Percentiles rank a stretch among this genome's conserved stretches.
Conservation (phyloP, 1,140 invertebrate species). For the Hyles vespertilio region DNA sequence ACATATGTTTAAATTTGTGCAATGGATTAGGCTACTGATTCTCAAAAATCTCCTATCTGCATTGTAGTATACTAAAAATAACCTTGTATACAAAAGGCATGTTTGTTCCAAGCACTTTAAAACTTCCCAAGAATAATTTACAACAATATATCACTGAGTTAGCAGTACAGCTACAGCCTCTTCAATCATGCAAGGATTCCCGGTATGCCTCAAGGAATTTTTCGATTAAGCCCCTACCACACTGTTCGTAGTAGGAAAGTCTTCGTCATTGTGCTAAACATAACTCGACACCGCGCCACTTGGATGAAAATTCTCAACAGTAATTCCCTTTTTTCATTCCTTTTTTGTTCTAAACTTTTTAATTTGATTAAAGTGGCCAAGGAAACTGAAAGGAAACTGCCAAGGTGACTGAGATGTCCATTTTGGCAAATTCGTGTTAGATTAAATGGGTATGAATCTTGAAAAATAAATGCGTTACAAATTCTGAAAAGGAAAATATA, state of each 20-base stretch:
- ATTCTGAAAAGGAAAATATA: too few relatives aligned
- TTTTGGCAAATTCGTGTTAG: background rate
- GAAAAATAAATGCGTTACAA: too few relatives aligned
- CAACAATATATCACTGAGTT: too few relatives aligned
- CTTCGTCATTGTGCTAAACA: slow-evolving; percentile 25
- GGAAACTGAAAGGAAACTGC: slow-evolving; percentile 9
- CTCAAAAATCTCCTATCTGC: too few relatives aligned
- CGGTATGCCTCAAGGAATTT: slow-evolving; percentile 31
- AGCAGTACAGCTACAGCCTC: slow-evolving; percentile 8
- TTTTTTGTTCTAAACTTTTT: slow-evolving; percentile 16
- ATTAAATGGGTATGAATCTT: too few relatives aligned
- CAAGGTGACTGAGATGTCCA: background rate
- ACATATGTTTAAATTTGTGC: too few relatives aligned
- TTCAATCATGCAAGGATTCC: slow-evolving; percentile 34
- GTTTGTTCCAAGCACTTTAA: too few relatives aligned
- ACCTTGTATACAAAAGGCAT: too few relatives aligned
- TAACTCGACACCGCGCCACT: slow-evolving; percentile 21
- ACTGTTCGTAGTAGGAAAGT: slow-evolving; percentile 11
- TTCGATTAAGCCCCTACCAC: slow-evolving; percentile 28
- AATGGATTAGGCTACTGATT: too few relatives aligned
- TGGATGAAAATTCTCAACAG: slow-evolving; percentile 12
- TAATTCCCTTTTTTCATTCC: slow-evolving; percentile 21
- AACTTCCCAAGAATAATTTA: too few relatives aligned
- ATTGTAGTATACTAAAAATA: too few relatives aligned
- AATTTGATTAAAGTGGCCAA: slow-evolving; percentile 21